Conservation (phyloP, 2,113 vertebrate species). For the Spilogale gracilis region DNA sequence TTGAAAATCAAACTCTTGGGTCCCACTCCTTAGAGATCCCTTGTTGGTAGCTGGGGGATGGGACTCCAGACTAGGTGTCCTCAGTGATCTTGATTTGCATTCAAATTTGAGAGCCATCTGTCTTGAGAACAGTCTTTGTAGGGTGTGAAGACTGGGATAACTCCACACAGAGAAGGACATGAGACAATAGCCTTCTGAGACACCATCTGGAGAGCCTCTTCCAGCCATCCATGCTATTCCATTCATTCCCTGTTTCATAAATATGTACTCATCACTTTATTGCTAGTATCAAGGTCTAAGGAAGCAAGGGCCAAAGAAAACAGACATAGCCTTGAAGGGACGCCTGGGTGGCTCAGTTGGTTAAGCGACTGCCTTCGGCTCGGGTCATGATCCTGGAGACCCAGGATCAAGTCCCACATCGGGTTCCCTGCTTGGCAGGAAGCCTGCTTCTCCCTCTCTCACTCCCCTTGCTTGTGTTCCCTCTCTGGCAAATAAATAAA, state of each 20-base stretch:
- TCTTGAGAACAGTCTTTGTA: background rate
- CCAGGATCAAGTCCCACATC: too few relatives aligned
- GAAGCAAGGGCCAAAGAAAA: background rate
- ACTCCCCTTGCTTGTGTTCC: too few relatives aligned
- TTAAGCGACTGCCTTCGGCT: too few relatives aligned
- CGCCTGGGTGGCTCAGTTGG: too few relatives aligned
- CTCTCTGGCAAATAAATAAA: too few relatives aligned
- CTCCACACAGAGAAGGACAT: fast-evolving
- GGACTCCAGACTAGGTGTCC: background rate
- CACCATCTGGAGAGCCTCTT: background rate
- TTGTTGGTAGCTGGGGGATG: too few relatives aligned
- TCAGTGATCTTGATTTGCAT: background rate
- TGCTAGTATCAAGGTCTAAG: too few relatives aligned
- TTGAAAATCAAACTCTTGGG: background rate
- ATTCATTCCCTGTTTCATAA: fast-evolving
- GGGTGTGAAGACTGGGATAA: background rate
- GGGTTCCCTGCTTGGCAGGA: too few relatives aligned
- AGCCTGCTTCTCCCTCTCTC: too few relatives aligned
- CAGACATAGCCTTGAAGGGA: background rate
- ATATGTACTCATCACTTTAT: fast-evolving
- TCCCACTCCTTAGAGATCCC: background rate
- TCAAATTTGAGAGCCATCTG: background rate
- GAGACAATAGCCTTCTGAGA: background rate
- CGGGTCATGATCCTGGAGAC: too few relatives aligned
- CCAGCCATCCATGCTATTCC: background rate